A percentile compares a stretch with the other conserved stretches of the same genome.
These are phyloP conservation scores for Chymomyza caudatula DNA, from an alignment of 2,888 invertebrate species.

Conservation along the genomic window DNA sequence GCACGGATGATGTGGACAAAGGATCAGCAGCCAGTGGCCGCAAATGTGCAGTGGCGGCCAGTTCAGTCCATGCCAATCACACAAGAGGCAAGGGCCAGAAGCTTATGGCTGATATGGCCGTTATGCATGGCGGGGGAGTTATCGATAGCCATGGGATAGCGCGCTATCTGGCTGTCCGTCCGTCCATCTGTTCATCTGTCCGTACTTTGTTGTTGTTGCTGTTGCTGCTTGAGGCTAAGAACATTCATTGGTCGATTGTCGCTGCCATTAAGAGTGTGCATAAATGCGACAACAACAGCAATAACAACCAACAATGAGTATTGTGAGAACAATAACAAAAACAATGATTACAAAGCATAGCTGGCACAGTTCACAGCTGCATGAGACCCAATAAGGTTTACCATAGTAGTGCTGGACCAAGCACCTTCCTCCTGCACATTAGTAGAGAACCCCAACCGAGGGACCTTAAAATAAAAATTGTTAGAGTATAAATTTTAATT, in stretches of 20 bases:
- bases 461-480: conserved; percentile 57
- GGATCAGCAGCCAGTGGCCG: background rate
- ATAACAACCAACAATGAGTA: too few relatives aligned
- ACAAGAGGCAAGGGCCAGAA: background rate
- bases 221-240: conserved; percentile 45
- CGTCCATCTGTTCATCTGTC: background rate
- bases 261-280: conserved; percentile 64
- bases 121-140: background rate
- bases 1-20: background rate
- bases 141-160: conserved; percentile 25
- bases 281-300: conserved; percentile 54
- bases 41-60: background rate
- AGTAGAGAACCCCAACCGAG: conserved; percentile 8
- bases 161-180: conserved; percentile 32
- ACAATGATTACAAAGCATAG: background rate
- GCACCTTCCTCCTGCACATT: conserved; percentile 6
- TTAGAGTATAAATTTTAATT: conserved; percentile 57
- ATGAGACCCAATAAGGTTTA: background rate
- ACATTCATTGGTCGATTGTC: conserved; percentile 60
- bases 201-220: background rate
- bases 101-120: background rate
- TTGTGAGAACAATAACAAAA: background rate
- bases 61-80: background rate
- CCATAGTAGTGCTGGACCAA: background rate
- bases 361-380: background rate